Conservation (phyloP, 2,113 vertebrate species). For the Phoxinus phoxinus region DNA sequence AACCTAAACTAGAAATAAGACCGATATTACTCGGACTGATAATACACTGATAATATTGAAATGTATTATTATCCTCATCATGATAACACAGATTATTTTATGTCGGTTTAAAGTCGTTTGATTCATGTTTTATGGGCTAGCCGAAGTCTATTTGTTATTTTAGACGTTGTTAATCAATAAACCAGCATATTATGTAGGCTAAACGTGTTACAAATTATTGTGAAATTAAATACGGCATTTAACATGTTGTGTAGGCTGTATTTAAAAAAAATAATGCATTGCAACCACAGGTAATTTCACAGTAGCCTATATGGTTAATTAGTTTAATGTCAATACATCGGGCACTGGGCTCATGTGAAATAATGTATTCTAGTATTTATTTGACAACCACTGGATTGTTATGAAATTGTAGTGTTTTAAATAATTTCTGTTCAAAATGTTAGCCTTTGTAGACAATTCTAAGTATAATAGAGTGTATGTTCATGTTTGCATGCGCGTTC, state of each 20-base stretch:
- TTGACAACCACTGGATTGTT: not conserved
- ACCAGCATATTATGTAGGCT: not conserved
- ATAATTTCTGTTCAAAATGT: not conserved
- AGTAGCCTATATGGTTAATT: not conserved
- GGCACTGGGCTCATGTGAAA: not conserved
- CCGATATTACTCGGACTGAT: not conserved
- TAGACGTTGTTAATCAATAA: not conserved
- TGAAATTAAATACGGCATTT: not conserved
- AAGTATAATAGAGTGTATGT: not conserved
- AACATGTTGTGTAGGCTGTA: not conserved
- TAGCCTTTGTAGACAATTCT: not conserved
- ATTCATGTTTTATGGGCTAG: not conserved
- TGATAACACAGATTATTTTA: not conserved
- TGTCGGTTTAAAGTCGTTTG: not conserved
- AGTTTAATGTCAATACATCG: not conserved
- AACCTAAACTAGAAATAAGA: not conserved
- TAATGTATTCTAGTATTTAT: not conserved
- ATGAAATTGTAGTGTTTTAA: not conserved
- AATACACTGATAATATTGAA: not conserved
- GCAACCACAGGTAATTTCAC: not conserved
- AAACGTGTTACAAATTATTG: not conserved
- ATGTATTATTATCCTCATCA: not conserved
- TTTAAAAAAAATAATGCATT: not conserved
- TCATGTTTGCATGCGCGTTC: slow-evolving; percentile 7
- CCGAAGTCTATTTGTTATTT: not conserved